phyloP scores from a whole-genome alignment of 2,797 vertebrate species.

The Spondyliosoma cantharus region DNA sequence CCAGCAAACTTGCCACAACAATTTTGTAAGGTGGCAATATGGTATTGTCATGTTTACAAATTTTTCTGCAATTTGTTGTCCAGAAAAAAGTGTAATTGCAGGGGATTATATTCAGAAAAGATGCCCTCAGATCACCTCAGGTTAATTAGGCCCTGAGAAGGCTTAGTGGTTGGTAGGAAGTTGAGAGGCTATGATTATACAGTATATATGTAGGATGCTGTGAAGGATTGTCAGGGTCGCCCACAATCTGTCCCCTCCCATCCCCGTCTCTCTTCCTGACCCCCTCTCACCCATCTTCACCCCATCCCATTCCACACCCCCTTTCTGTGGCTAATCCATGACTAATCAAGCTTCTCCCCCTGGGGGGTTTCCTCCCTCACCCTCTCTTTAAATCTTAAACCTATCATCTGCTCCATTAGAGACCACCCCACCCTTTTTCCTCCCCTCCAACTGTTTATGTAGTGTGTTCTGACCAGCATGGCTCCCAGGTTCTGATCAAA shows the following conservation, averaged over 20 bases:
- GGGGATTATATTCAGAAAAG: not conserved
- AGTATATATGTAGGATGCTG: slow-evolving; percentile 7
- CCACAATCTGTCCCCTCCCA: not conserved
- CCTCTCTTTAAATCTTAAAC: slow-evolving; percentile 66
- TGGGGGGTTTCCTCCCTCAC: slow-evolving; percentile 35
- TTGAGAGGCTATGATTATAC: slow-evolving; percentile 10
- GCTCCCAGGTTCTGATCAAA: slow-evolving; percentile 5
- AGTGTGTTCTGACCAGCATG: not conserved
- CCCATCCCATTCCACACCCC: slow-evolving; percentile 22
- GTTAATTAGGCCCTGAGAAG: slow-evolving; percentile 1
- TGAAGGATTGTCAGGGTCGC: not conserved
- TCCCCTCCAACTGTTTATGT: slow-evolving; percentile 34
- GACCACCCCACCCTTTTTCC: slow-evolving; percentile 28
- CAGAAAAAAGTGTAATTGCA: not conserved
- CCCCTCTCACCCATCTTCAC: slow-evolving; percentile 35
- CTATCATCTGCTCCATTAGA: slow-evolving; percentile 75
- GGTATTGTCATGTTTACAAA: not conserved
- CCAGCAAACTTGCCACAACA: not conserved
- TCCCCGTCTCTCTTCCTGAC: slow-evolving; percentile 21
- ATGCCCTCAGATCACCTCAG: not conserved
- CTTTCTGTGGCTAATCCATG: slow-evolving; percentile 55
- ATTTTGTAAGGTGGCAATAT: not conserved
- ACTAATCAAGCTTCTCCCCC: slow-evolving; percentile 58
- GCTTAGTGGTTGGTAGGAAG: slow-evolving; percentile 5
- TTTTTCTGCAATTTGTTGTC: not conserved